A percentile compares a stretch with the other conserved stretches of the same genome.
Conservation (phyloP, 2,888 invertebrate species). For the Neria commutata region DNA sequence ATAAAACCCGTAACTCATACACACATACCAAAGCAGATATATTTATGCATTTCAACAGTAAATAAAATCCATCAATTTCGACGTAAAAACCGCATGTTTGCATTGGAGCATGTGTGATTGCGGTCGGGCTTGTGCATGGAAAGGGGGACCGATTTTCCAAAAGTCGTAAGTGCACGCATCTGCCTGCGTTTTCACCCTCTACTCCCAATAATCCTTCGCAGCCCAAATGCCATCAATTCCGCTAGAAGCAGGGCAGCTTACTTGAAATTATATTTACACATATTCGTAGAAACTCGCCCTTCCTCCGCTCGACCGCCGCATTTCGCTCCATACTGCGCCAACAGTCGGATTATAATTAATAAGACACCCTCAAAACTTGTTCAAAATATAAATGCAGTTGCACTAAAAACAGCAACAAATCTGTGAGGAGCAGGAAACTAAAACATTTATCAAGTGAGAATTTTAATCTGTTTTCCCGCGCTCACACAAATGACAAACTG, state of each 20-base stretch:
- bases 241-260: background rate
- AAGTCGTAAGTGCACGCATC: no score
- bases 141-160: no score
- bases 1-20: background rate
- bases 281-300: background rate
- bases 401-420: no score
- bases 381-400: no score
- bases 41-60: constrained; percentile 27
- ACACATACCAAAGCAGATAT: background rate
- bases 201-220: no score
- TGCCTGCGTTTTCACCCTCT: no score
- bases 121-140: no score
- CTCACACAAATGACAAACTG: constrained; percentile 16
- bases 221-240: no score
- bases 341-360: no score
- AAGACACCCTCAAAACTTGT: no score
- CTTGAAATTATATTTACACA: constrained; percentile 3
- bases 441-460: constrained; percentile 19
- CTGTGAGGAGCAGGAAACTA: background rate
- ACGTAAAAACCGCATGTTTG: constrained; percentile 35
- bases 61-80: constrained; percentile 54
- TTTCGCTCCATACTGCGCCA: no score
- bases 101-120: constrained; percentile 36
- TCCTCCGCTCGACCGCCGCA: background rate
- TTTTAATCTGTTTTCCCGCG: constrained; percentile 22